These are phyloP conservation scores for Anas platyrhynchos DNA, from an alignment of 2,113 vertebrate species.

Conservation along the genomic window DNA sequence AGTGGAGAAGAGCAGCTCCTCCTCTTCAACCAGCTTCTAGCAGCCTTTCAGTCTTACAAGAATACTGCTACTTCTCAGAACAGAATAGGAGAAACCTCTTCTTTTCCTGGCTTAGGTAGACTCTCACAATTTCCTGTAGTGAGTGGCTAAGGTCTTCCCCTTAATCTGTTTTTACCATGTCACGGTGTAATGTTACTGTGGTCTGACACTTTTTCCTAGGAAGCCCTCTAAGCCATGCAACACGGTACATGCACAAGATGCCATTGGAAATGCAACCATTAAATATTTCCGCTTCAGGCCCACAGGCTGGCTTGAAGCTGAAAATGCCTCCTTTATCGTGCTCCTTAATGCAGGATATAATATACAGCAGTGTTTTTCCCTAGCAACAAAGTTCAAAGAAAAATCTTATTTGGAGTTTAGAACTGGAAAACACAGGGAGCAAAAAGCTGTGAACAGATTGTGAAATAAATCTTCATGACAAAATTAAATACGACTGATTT, in stretches of 20 bases:
- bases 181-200: not conserved
- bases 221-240: not conserved
- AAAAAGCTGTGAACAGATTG: not conserved
- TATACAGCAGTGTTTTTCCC: not conserved
- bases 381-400: not conserved
- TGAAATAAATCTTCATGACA: not conserved
- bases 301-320: not conserved
- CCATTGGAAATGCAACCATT: not conserved
- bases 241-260: not conserved
- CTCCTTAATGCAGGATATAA: not conserved
- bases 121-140: not conserved
- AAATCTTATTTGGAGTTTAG: not conserved
- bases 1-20: not conserved
- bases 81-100: not conserved
- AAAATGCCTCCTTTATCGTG: not conserved
- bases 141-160: not conserved
- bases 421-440: not conserved
- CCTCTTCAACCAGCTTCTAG: not conserved
- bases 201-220: not conserved
- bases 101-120: not conserved
- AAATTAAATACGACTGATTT: not conserved
- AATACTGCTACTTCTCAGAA: not conserved
- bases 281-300: not conserved
- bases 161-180: not conserved
- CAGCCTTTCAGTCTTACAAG: not conserved